phyloP scores from a whole-genome alignment of 2,797 vertebrate genomes.

The Neostethus bicornis region DNA sequence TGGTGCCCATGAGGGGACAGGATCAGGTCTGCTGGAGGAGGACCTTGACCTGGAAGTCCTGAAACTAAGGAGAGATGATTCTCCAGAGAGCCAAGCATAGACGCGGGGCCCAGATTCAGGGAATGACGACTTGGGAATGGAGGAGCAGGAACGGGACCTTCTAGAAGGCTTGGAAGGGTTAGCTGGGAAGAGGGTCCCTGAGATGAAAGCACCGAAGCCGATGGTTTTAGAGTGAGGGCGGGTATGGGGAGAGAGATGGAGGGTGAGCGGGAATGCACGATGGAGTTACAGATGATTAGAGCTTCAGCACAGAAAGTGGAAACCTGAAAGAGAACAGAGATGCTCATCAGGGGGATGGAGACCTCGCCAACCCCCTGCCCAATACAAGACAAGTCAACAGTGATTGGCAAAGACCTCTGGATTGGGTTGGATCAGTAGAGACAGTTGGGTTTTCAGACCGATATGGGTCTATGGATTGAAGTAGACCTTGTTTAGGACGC shows the following conservation, averaged over 20 bases:
- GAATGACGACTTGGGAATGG: constrained; percentile 75
- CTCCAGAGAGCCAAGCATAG: constrained; percentile 75
- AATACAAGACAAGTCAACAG: too few relatives aligned
- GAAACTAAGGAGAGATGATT: constrained; percentile 76
- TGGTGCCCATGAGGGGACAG: constrained; percentile 70
- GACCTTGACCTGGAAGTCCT: constrained; percentile 61
- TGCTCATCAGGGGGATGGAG: too few relatives aligned
- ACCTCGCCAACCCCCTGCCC: too few relatives aligned
- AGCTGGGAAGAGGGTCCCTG: constrained; percentile 67
- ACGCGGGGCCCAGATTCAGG: constrained; percentile 74
- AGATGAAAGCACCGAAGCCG: constrained; percentile 62
- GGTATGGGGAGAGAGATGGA: constrained; percentile 76
- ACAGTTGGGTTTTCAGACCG: too few relatives aligned
- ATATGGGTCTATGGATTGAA: too few relatives aligned
- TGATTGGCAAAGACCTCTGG: too few relatives aligned
- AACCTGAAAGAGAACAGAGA: constrained; percentile 71
- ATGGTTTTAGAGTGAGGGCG: constrained; percentile 73
- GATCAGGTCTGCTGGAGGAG: constrained; percentile 70
- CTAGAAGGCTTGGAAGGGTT: constrained; percentile 77
- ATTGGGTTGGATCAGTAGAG: too few relatives aligned
- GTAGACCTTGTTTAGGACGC: too few relatives aligned
- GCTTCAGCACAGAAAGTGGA: constrained; percentile 88
- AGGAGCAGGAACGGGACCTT: constrained; percentile 64
- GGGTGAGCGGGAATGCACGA: constrained; percentile 86
- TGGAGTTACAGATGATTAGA: constrained; percentile 82